These are phyloP conservation scores for Muricea muricata DNA, from an alignment of 92 coral and sea anemone species.

Conservation along the genomic window DNA sequence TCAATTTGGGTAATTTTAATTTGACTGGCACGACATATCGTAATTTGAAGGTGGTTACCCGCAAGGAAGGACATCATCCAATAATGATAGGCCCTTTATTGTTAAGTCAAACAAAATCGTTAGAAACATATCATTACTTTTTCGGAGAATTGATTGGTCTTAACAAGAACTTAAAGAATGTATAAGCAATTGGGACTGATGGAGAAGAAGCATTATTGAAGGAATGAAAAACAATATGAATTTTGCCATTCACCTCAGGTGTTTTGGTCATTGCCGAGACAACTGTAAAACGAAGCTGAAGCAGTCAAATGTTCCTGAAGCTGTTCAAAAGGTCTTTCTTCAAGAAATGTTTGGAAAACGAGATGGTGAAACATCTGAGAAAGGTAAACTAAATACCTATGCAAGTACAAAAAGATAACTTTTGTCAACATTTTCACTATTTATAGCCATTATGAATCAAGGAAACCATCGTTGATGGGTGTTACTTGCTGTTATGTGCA, in stretches of 20 bases:
- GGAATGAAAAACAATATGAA: slow-evolving; percentile 58
- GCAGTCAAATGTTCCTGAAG: slow-evolving; percentile 36
- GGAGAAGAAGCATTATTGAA: slow-evolving; percentile 68
- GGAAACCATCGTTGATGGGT: too few species aligned
- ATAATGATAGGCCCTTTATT: slow-evolving; percentile 65
- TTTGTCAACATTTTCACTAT: too few species aligned
- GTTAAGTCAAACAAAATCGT: slow-evolving; percentile 57
- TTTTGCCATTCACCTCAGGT: slow-evolving; percentile 66
- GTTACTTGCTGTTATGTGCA: too few species aligned
- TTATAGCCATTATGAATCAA: too few species aligned
- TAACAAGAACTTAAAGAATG: slow-evolving; percentile 43
- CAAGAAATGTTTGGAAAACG: slow-evolving; percentile 10
- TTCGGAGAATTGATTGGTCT: slow-evolving; percentile 52
- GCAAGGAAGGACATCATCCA: slow-evolving; percentile 54
- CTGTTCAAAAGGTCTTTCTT: slow-evolving; percentile 39
- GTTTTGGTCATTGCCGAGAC: slow-evolving; percentile 60
- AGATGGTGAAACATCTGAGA: not conserved
- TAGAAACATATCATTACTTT: slow-evolving; percentile 61
- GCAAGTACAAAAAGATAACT: too few species aligned
- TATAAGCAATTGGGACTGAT: slow-evolving; percentile 67
- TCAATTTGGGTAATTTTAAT: slow-evolving; percentile 67
- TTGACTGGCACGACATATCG: slow-evolving; percentile 56
- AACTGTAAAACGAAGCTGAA: slow-evolving; percentile 57
- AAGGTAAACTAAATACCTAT: not conserved
- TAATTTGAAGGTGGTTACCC: slow-evolving; percentile 31